Evolutionary conservation across 1,140 invertebrate genomes (phyloP), one percentile per base, ranked within the genome.

Genomic region (Drosophila neocordata): DNA sequence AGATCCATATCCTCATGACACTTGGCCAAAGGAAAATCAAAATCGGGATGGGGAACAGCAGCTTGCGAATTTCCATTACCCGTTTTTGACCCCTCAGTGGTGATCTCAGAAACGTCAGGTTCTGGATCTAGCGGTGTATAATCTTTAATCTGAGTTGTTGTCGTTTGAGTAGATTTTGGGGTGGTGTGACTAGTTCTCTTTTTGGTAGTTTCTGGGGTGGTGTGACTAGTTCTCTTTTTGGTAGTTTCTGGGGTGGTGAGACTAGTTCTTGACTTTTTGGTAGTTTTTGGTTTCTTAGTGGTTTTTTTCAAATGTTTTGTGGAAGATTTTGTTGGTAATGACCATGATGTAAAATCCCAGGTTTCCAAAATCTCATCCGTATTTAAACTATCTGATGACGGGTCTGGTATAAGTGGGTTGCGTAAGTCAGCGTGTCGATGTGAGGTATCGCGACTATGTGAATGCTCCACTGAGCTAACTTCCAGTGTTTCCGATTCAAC

Each of bases 1-100:
- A 84, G 38, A 60, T 73, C 18, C 81, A 80, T 59, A 5, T 84
- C 77, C 69, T 84, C 73, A 6, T 60, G 37, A 5, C 81, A 84
- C 3, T 24, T 35, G 44, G 81, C 81, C 13, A 61, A 11, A 8
- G 81, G 81, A 51, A 71, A 84, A 0, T 66, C 4, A 24, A 84
- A 85, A 41, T 53, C 2, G 1, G 69, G 57, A 71, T 80, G 77
- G 1, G 79, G 71, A 6, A 75, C 66, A 20, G 55, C 52, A 0
- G 18, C 1, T 0, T 34, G 20, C 66, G 57, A 70, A 1, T 35
- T 22, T 0, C 11, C 11, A 1, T 41, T 11, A 13, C 65, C 55
- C 8, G 31, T 72, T 7, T 53, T 44, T n/a, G 27, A 8, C 15
- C 2, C 31, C 15, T 57, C 55, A 20, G 27, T 20, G 20, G 27